phyloP scores from a whole-genome alignment of 2,888 invertebrate species.

The Hesperia comma region DNA sequence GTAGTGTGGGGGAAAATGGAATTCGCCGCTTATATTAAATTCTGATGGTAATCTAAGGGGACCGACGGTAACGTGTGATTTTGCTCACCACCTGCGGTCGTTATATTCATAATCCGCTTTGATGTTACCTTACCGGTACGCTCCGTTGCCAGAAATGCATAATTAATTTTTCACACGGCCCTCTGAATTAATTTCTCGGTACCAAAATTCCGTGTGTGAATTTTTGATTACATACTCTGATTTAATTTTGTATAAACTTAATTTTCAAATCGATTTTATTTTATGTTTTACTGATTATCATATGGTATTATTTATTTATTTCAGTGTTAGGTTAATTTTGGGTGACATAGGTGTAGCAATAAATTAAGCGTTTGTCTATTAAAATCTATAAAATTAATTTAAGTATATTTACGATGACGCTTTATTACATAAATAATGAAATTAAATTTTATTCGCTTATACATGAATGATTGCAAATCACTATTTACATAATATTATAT shows the following conservation, averaged over 20 bases:
- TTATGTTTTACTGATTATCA: too few relatives aligned
- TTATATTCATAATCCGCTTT: slow-evolving; percentile 41
- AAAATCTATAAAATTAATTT: too few relatives aligned
- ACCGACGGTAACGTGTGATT: neutral
- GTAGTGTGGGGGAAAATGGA: neutral
- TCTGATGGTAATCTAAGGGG: neutral
- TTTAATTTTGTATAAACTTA: neutral
- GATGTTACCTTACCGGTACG: slow-evolving; percentile 34
- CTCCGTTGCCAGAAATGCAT: slow-evolving; percentile 44
- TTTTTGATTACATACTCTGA: neutral
- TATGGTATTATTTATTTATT: too few relatives aligned
- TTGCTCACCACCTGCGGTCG: neutral
- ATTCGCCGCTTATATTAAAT: neutral
- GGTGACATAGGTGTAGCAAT: too few relatives aligned
- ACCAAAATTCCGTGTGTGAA: slow-evolving; percentile 43
- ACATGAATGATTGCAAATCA: too few relatives aligned
- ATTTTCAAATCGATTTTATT: too few relatives aligned
- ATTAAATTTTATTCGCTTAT: too few relatives aligned
- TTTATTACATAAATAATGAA: too few relatives aligned
- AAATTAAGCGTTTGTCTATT: too few relatives aligned
- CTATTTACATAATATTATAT: too few relatives aligned
- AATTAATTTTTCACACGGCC: slow-evolving; percentile 54
- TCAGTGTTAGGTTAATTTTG: too few relatives aligned
- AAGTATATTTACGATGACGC: too few relatives aligned
- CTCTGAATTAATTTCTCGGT: slow-evolving; percentile 49